phyloP scores from a whole-genome alignment of 2,888 invertebrate genomes.

The Biston betularia region DNA sequence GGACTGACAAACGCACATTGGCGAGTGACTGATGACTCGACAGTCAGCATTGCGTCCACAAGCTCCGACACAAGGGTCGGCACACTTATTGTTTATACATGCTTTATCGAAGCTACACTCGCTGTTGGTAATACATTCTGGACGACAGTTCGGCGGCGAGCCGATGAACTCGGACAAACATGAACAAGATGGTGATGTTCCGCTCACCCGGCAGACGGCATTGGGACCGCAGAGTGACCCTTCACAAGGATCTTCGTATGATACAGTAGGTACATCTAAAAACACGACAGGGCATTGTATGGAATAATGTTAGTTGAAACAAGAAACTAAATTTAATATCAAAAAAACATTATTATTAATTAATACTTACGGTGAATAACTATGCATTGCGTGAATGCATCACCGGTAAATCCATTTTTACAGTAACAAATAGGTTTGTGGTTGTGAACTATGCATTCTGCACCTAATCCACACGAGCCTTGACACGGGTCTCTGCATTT shows the following conservation, averaged over 20 bases:
- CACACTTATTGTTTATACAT: constrained; percentile 92
- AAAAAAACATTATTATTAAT: neutral
- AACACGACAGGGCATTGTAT: neutral
- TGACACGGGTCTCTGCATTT: constrained; percentile 93
- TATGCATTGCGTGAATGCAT: constrained; percentile 91
- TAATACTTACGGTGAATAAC: constrained; percentile 63
- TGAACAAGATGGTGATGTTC: constrained; percentile 88
- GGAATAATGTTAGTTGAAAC: neutral
- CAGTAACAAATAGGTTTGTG: constrained; percentile 95
- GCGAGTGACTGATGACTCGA: constrained; percentile 93
- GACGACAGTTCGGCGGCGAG: constrained; percentile 91
- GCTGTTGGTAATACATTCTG: constrained; percentile 93
- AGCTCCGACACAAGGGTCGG: constrained; percentile 92
- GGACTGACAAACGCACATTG: constrained; percentile 92
- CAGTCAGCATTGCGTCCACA: constrained; percentile 93
- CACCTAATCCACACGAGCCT: constrained; percentile 92
- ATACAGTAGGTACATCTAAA: constrained; percentile 58
- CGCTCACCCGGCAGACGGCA: constrained; percentile 87
- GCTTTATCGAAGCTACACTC: constrained; percentile 92
- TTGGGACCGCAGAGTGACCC: constrained; percentile 94
- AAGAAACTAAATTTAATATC: too few species aligned
- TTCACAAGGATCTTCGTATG: constrained; percentile 84
- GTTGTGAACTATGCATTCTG: constrained; percentile 92
- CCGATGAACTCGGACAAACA: constrained; percentile 91
- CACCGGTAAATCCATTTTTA: constrained; percentile 89